A percentile compares a stretch with the other conserved stretches of the same genome.
phyloP scores from a whole-genome alignment of 1,140 invertebrate genomes.

The Brachionus manjavacas region DNA sequence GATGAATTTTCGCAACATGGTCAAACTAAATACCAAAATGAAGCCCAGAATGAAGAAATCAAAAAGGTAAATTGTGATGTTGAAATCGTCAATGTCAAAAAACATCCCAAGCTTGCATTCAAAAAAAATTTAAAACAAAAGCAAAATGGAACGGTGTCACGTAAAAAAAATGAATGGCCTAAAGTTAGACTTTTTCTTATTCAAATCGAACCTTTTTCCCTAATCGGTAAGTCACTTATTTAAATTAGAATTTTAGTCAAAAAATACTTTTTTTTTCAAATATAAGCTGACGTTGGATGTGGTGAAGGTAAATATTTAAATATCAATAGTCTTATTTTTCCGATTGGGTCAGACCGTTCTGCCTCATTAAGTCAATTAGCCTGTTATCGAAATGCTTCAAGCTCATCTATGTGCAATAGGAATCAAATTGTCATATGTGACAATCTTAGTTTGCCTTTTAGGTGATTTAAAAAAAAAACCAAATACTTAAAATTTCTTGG shows the following conservation, averaged over 20 bases:
- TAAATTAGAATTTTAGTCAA: background rate
- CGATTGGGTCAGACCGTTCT: slow-evolving; percentile 80
- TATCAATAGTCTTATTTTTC: slow-evolving; percentile 76
- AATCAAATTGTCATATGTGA: slow-evolving; percentile 31
- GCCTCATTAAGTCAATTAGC: slow-evolving; percentile 71
- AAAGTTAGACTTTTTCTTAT: slow-evolving; percentile 77
- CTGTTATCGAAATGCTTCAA: slow-evolving; percentile 64
- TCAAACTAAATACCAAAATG: background rate
- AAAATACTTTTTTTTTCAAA: too few relatives aligned
- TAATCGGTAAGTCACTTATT: slow-evolving; percentile 70
- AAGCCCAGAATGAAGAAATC: background rate
- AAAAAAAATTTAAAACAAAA: background rate
- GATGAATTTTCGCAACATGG: slow-evolving; percentile 43
- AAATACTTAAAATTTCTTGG: background rate
- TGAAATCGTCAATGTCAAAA: background rate
- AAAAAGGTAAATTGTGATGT: background rate
- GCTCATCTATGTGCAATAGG: background rate
- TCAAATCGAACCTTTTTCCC: slow-evolving; percentile 81
- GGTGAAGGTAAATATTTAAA: slow-evolving; percentile 86
- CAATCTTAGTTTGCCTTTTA: slow-evolving; percentile 55
- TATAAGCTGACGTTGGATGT: slow-evolving; percentile 66
- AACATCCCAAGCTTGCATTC: slow-evolving; percentile 23
- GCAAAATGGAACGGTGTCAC: background rate
- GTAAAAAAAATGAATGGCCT: slow-evolving; percentile 70
- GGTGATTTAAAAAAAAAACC: slow-evolving; percentile 50